Conservation (phyloP, 1,140 invertebrate species). For the Leucophenga varia region DNA sequence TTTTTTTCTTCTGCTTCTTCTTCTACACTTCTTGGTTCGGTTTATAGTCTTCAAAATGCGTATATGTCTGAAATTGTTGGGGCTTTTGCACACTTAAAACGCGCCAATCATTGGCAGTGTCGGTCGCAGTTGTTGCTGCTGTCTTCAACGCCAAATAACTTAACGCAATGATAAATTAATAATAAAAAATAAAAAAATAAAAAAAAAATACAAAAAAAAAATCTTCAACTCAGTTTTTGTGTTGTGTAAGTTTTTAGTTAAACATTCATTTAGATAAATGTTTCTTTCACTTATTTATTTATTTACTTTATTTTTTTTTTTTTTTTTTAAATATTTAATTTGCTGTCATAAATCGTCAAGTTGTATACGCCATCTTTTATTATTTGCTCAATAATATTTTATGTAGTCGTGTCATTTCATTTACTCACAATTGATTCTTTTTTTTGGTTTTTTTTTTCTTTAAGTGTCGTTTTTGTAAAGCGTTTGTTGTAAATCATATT, state of each 20-base stretch:
- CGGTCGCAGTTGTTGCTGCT: slow-evolving; percentile 4
- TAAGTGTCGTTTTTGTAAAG: slow-evolving; percentile 31
- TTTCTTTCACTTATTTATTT: too few species aligned
- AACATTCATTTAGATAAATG: too few species aligned
- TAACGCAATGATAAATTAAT: slow-evolving; percentile 46
- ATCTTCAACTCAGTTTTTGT: too few species aligned
- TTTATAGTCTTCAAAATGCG: too few species aligned
- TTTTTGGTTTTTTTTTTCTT: slow-evolving; percentile 19
- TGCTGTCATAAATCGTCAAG: slow-evolving; percentile 35
- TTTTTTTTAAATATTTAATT: slow-evolving; percentile 27
- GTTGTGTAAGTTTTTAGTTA: too few species aligned
- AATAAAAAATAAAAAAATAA: too few species aligned
- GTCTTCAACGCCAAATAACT: slow-evolving; percentile 11
- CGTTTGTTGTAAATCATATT: slow-evolving; percentile 41
- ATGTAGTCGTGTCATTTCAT: slow-evolving; percentile 17
- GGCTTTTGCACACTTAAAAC: too few species aligned
- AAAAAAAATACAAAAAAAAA: too few species aligned
- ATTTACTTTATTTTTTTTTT: slow-evolving; percentile 16
- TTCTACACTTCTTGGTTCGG: too few species aligned
- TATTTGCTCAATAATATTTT: slow-evolving; percentile 48
- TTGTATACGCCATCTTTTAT: slow-evolving; percentile 38
- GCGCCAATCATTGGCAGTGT: too few species aligned
- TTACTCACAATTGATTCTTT: too few species aligned
- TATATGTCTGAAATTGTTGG: too few species aligned
- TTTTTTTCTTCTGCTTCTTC: slow-evolving; percentile 13